Conservation (phyloP, 2,888 invertebrate genomes). For the Uloborus plumipes region DNA sequence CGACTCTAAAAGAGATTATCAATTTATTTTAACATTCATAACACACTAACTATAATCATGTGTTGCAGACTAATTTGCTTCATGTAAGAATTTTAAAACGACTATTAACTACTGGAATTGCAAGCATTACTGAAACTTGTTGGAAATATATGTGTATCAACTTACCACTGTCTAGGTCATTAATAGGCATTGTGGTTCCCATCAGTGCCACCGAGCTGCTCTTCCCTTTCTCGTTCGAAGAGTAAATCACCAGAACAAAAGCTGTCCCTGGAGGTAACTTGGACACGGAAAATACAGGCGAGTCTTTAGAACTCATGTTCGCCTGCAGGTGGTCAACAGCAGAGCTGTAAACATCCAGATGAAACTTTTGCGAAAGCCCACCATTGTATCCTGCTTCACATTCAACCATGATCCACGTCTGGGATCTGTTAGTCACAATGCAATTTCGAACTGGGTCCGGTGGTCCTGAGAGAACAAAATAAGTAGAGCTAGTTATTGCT, state of each 20-base stretch:
- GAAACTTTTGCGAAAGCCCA: slow-evolving; percentile 87
- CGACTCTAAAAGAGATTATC: too few relatives aligned
- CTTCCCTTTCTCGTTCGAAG: slow-evolving; percentile 86
- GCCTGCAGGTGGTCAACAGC: slow-evolving; percentile 79
- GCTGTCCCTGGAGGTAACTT: slow-evolving; percentile 81
- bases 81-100: too few relatives aligned
- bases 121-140: too few relatives aligned
- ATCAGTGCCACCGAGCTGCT: slow-evolving; percentile 85
- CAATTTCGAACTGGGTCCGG: slow-evolving; percentile 94
- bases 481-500: too few relatives aligned
- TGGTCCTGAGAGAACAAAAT: slow-evolving; percentile 77
- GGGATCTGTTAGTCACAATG: slow-evolving; percentile 86
- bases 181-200: slow-evolving; percentile 77
- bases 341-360: slow-evolving; percentile 80
- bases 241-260: slow-evolving; percentile 83
- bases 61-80: too few relatives aligned
- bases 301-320: slow-evolving; percentile 79
- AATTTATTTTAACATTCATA: too few relatives aligned
- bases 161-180: slow-evolving; percentile 46
- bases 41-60: too few relatives aligned
- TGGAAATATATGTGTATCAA: background rate
- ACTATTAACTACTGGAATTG: too few relatives aligned
- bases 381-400: slow-evolving; percentile 92
- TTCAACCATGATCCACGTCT: slow-evolving; percentile 84
- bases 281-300: slow-evolving; percentile 81